Evolutionary conservation across 2,113 vertebrate genomes (phyloP).

Genomic region (Scatophagus argus): DNA sequence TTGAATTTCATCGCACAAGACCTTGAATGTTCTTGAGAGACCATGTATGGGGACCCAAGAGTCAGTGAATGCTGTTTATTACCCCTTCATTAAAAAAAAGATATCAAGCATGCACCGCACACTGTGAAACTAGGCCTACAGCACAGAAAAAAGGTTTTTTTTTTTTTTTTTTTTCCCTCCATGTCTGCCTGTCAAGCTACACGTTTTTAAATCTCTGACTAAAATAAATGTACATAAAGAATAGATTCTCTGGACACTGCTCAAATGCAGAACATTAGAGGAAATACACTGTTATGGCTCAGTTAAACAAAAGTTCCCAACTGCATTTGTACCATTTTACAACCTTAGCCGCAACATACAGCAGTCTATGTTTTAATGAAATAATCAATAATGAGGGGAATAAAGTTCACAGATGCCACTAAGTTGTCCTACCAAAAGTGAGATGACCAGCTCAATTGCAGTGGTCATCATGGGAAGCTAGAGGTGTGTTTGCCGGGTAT

Average conservation of each 20-base stretch:
- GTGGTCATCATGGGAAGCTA: not conserved
- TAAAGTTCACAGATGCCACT: not conserved
- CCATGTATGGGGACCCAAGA: not conserved
- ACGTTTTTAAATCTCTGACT: constrained; percentile 12
- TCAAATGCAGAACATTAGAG: constrained; percentile 6
- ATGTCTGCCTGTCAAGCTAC: constrained; percentile 8
- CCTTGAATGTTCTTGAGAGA: constrained; percentile 36
- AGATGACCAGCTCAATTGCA: not conserved
- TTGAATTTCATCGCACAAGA: constrained; percentile 21
- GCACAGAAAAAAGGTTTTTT: constrained; percentile 15
- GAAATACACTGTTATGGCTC: constrained; percentile 7
- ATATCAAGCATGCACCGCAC: constrained; percentile 25
- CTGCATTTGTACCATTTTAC: constrained; percentile 16
- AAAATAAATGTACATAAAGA: constrained; percentile 11
- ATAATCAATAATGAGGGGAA: constrained; percentile 31
- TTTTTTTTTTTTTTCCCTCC: not conserved
- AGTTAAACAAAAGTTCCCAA: not conserved
- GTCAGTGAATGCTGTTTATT: constrained; percentile 40
- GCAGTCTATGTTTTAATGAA: not conserved
- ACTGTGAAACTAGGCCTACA: constrained; percentile 32
- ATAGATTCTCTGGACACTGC: not conserved
- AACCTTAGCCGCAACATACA: constrained; percentile 2
- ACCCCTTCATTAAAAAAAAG: constrained; percentile 44
- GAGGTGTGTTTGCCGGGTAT: constrained; percentile 47
- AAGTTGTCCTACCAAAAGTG: not conserved